Evolutionary conservation across 2,888 invertebrate species (phyloP), one percentile per base, ranked within the genome.

Genomic region (Nasonia oneida): DNA sequence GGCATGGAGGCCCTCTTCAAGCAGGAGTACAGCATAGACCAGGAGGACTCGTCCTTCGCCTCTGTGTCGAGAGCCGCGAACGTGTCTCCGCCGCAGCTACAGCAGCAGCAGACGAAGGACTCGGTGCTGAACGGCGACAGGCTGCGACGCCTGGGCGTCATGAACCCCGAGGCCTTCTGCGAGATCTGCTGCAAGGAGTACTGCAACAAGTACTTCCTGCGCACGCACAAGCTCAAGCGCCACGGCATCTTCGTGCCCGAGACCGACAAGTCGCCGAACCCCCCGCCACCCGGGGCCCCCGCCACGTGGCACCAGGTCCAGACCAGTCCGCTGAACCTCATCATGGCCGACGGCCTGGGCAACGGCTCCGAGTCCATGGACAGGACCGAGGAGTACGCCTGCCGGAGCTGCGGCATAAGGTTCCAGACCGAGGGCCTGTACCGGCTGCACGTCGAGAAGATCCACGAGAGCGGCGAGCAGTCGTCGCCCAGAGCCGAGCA

Each of bases 171-270:
- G 91, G 97, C 98, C n/a, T 98, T 97, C 93, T 98, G 98, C 93
- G 98, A 98, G 93, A 96, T 98, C 86, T 98, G 98, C 93, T 97
- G 97, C 93, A 98, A 98, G 92, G 98, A 98, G 93, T 98, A 98
- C 92, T 98, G 97, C 93, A 98, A 98, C 92, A 98, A 98, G 93
- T 98, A 98, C 92, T 98, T 98, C 92, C 94, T 99, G 71, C 95
- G 97, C 81, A 97, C 98, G 76, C 99, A 99, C 94, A 98, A 98
- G 91, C 96, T 97, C 94, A 97, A 98, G 92, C 95, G 97, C n/a
- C 99, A 99, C 93, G 98, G 98, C 0, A 96, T 98, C 57, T 95
- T 95, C 87, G 94, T 96, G 82, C 95, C 95, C 1, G 94, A 95
- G 89, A 94, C 96, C 92, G 95, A 96, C 89, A 90, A 94, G 93